Conservation (phyloP, 2,888 invertebrate genomes). For the Euspilapteryx auroguttella region DNA sequence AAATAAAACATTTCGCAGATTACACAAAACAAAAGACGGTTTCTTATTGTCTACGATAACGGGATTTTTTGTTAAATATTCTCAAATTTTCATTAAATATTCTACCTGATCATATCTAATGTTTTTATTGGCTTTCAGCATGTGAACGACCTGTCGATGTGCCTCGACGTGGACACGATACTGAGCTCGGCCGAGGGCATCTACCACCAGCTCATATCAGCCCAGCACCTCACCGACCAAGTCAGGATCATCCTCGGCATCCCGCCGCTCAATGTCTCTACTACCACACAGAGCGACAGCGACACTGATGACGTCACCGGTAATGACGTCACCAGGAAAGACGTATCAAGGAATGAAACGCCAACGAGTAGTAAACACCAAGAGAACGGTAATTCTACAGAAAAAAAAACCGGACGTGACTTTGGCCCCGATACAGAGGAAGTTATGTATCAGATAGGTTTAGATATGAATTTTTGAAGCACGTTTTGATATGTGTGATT, state of each 20-base stretch:
- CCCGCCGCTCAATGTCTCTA: conserved; percentile 25
- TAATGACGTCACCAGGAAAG: conserved; percentile 11
- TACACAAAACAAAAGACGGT: no score
- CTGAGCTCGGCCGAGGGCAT: conserved; percentile 90
- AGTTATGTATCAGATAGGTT: conserved; percentile 61
- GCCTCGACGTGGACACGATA: conserved; percentile 80
- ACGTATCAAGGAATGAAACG: conserved; percentile 11
- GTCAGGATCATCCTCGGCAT: conserved; percentile 74
- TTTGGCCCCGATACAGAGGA: conserved; percentile 44
- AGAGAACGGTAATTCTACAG: conserved; percentile 8
- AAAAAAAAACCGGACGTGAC: conserved; percentile 13
- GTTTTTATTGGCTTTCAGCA: no score
- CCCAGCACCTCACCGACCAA: conserved; percentile 70
- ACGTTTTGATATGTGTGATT: conserved; percentile 12
- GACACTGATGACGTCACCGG: neutral
- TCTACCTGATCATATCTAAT: no score
- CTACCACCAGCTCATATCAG: conserved; percentile 80
- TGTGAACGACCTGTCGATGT: conserved; percentile 90
- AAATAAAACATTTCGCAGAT: no score
- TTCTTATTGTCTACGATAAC: no score
- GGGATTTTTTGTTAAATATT: no score
- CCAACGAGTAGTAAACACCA: conserved; percentile 12
- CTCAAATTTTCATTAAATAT: no score
- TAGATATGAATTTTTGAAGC: conserved; percentile 57
- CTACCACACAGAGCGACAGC: conserved; percentile 28